A percentile compares a stretch with the other conserved stretches of the same genome.
Conservation (phyloP, 2,797 vertebrate genomes). For the Galaxias olidus region DNA sequence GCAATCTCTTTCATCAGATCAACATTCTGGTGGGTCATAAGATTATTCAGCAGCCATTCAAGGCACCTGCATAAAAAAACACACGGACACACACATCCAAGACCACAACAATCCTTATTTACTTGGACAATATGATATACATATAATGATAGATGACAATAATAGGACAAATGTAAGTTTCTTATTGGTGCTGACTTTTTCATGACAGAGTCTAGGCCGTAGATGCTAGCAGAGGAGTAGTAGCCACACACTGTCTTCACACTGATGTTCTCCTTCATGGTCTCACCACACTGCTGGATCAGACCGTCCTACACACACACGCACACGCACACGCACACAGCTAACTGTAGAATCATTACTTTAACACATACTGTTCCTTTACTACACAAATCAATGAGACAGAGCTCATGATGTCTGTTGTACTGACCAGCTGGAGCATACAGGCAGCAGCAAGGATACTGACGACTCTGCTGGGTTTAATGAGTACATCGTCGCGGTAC, state of each 20-base stretch:
- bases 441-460: conserved; percentile 93
- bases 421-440: conserved; percentile 96
- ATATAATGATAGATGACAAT: neutral
- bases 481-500: conserved; percentile 94
- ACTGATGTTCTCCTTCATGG: conserved; percentile 97
- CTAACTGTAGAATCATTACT: neutral
- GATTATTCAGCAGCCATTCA: conserved; percentile 97
- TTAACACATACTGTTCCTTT: neutral
- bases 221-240: conserved; percentile 87
- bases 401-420: no score
- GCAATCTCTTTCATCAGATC: conserved; percentile 96
- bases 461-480: conserved; percentile 92
- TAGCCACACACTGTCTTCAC: conserved; percentile 91
- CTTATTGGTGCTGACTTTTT: conserved; percentile 82
- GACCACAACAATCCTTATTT: no score
- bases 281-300: conserved; percentile 98
- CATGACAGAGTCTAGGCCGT: conserved; percentile 93
- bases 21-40: conserved; percentile 97
- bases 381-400: no score
- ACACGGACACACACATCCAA: conserved; percentile 20
- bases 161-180: no score
- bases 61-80: conserved; percentile 82
- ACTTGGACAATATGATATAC: neutral
- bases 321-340: conserved; percentile 2
- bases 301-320: conserved; percentile 85